Evolutionary conservation across 2,888 invertebrate species (phyloP).

Genomic region (Nomada hirtipes): DNA sequence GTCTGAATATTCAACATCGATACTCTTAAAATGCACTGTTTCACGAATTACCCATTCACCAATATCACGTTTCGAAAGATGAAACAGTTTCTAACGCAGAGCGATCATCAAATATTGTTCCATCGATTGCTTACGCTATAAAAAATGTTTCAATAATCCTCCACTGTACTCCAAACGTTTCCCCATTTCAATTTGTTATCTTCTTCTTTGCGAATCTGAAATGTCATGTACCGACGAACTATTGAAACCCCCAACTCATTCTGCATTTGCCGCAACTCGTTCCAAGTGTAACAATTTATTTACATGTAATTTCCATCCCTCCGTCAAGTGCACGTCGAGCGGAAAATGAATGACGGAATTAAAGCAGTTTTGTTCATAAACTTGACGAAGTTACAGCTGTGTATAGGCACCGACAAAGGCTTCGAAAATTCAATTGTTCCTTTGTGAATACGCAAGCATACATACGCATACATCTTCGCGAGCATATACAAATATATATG

Average conservation of each 20-base stretch:
- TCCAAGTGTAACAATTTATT: not conserved
- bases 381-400: not conserved
- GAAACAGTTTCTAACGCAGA: too few species aligned
- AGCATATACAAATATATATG: not conserved
- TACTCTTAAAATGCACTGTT: too few species aligned
- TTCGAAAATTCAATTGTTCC: slow-evolving; percentile 12
- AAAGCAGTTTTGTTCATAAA: slow-evolving; percentile 18
- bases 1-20: too few species aligned
- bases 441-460: not conserved
- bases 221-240: not conserved
- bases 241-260: too few species aligned
- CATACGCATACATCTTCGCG: not conserved
- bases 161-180: too few species aligned
- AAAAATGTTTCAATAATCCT: too few species aligned
- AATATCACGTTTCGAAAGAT: too few species aligned
- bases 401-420: slow-evolving; percentile 12
- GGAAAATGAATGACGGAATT: slow-evolving; percentile 25
- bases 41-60: too few species aligned
- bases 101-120: too few species aligned
- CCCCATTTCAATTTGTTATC: too few species aligned
- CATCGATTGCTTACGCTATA: too few species aligned
- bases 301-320: not conserved
- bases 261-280: not conserved
- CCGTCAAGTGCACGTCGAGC: not conserved
- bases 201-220: too few species aligned